Conservation (phyloP, 1,140 invertebrate genomes). For the Steinernema feltiae region DNA sequence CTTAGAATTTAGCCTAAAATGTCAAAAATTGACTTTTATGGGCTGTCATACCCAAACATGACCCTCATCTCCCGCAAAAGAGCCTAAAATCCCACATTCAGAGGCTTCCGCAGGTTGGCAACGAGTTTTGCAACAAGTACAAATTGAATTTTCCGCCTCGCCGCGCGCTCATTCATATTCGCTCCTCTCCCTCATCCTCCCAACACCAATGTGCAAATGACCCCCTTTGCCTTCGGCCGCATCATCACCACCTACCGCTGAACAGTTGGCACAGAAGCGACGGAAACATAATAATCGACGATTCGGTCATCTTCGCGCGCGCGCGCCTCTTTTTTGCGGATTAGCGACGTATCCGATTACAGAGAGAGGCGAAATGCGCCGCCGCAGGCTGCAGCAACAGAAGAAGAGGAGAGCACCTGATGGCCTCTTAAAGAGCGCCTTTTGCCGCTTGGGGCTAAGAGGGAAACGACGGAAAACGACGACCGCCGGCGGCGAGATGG, state of each 20-base stretch:
- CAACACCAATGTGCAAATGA: too few relatives aligned
- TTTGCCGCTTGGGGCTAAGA: too few relatives aligned
- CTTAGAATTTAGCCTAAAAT: too few relatives aligned
- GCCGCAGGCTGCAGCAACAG: neutral
- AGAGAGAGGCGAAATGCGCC: neutral
- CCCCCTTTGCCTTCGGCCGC: too few relatives aligned
- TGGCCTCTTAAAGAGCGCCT: neutral
- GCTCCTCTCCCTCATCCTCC: neutral
- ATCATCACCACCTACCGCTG: conserved; percentile 34
- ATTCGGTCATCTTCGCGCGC: conserved; percentile 20
- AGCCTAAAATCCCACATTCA: neutral
- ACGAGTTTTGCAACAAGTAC: conserved; percentile 3
- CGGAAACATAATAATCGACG: conserved; percentile 48
- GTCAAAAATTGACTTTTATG: too few relatives aligned
- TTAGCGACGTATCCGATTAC: neutral
- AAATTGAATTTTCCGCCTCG: neutral
- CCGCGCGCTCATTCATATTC: neutral
- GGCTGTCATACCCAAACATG: too few relatives aligned
- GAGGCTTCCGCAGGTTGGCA: neutral
- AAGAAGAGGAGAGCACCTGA: neutral
- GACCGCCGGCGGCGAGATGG: neutral
- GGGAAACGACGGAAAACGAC: neutral
- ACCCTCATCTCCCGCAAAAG: too few relatives aligned
- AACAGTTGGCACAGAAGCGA: conserved; percentile 52
- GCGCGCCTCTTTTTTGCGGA: neutral